A percentile compares a stretch with the other conserved stretches of the same genome.
phyloP scores from a whole-genome alignment of 1,140 invertebrate species.

The Drosophila orena region DNA sequence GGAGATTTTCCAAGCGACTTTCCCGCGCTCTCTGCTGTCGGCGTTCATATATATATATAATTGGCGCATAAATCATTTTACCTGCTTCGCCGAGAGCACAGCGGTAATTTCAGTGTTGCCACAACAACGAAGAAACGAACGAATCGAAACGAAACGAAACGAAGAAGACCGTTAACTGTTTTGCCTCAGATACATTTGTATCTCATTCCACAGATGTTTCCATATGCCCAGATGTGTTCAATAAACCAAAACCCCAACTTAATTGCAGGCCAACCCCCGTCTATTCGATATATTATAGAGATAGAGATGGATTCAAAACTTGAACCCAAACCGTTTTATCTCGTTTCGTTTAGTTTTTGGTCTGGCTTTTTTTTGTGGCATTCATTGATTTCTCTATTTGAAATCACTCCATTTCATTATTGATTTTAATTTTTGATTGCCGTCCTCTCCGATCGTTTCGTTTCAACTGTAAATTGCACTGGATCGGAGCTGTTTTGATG shows the following conservation, averaged over 20 bases:
- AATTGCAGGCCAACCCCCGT: conserved; percentile 45
- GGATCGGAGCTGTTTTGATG: conserved; percentile 12
- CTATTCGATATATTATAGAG: conserved; percentile 3
- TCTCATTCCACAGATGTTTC: conserved; percentile 27
- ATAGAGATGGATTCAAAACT: conserved; percentile 9
- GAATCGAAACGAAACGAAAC: background rate
- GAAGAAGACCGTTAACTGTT: conserved; percentile 65
- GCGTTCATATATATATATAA: conserved; percentile 54
- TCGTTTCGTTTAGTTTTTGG: conserved; percentile 24
- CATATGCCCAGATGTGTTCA: conserved; percentile 60
- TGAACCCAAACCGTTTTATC: conserved; percentile 69
- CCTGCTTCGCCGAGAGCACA: conserved; percentile 63
- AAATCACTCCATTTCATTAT: conserved; percentile 77
- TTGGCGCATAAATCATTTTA: conserved; percentile 79
- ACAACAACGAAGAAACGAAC: conserved; percentile 28
- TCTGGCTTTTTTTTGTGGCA: conserved; percentile 37
- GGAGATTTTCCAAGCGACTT: conserved; percentile 54
- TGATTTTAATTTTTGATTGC: conserved; percentile 78
- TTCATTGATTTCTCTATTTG: conserved; percentile 81
- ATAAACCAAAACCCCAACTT: conserved; percentile 63
- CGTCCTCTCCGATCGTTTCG: conserved; percentile 20
- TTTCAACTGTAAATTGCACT: conserved; percentile 54
- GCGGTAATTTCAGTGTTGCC: conserved; percentile 69
- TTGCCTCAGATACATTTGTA: conserved; percentile 53
- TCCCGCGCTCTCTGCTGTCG: conserved; percentile 57